These are phyloP conservation scores for Yponomeuta plumbellus DNA, from an alignment of 2,888 invertebrate species.

Conservation along the genomic window DNA sequence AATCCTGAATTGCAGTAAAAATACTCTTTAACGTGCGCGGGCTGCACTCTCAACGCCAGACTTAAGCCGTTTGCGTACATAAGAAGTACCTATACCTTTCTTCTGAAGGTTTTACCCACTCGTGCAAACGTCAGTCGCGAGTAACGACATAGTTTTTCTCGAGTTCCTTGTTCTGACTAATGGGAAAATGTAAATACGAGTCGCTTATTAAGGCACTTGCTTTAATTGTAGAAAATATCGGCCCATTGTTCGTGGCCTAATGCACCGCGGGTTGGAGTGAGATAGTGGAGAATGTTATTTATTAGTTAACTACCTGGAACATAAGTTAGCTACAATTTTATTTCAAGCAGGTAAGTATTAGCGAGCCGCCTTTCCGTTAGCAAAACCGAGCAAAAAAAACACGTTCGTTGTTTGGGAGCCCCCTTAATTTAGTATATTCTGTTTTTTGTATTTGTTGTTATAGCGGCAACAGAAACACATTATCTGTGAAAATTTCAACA, in stretches of 20 bases:
- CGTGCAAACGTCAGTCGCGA: neutral
- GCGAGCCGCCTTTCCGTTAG: too few relatives aligned
- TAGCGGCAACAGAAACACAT: too few relatives aligned
- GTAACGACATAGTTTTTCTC: conserved; percentile 11
- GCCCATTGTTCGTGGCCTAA: conserved; percentile 6
- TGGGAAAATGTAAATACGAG: conserved; percentile 18
- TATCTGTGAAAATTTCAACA: too few relatives aligned
- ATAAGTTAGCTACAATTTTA: neutral
- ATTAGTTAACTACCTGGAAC: neutral
- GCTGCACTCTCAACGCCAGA: too few relatives aligned
- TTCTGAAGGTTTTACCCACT: neutral
- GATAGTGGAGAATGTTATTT: neutral
- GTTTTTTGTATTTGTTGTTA: too few relatives aligned
- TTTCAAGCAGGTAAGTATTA: neutral
- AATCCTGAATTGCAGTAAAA: too few relatives aligned
- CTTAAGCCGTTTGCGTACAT: too few relatives aligned
- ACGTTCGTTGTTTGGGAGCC: too few relatives aligned
- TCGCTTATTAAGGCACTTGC: conserved; percentile 1
- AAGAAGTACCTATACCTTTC: neutral
- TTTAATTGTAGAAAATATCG: conserved; percentile 12
- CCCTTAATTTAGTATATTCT: too few relatives aligned
- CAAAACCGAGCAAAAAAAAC: too few relatives aligned
- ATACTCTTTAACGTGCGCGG: too few relatives aligned
- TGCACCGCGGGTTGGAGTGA: neutral
- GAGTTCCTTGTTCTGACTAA: conserved; percentile 10